A percentile compares a stretch with the other conserved stretches of the same genome.
phyloP scores from a whole-genome alignment of 92 coral and sea anemone genomes.

The Zoanthus sociatus region DNA sequence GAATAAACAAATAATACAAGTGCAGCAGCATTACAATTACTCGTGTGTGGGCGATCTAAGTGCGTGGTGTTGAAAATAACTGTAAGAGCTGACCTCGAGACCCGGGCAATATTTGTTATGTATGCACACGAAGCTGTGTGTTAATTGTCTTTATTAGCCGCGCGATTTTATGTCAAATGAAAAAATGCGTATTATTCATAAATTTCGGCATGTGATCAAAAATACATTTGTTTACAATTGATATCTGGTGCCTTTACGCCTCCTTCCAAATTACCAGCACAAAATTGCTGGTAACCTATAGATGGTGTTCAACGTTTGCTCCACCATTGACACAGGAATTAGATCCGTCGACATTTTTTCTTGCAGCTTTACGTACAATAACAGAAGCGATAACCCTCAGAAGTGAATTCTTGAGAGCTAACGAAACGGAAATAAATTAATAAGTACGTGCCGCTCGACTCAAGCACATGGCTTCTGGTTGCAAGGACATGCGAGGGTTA shows the following conservation, averaged over 20 bases:
- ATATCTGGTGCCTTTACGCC: slow-evolving; percentile 44
- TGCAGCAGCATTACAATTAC: not conserved
- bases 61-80: not conserved
- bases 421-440: slow-evolving; percentile 42
- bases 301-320: not conserved
- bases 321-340: not conserved
- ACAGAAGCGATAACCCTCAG: not conserved
- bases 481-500: not conserved
- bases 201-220: slow-evolving; percentile 51
- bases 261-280: slow-evolving; percentile 1
- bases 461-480: slow-evolving; percentile 35
- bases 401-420: slow-evolving; percentile 37
- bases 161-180: slow-evolving; percentile 30
- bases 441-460: not conserved
- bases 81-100: slow-evolving; percentile 26
- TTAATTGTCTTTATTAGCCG: slow-evolving; percentile 38
- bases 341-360: not conserved
- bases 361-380: not conserved
- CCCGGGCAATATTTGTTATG: slow-evolving; percentile 36
- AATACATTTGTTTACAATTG: slow-evolving; percentile 43
- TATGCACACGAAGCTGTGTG: slow-evolving; percentile 36
- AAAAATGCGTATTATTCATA: slow-evolving; percentile 53
- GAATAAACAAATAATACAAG: not conserved
- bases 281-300: not conserved
- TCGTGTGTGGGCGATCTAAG: slow-evolving; percentile 10